These are phyloP conservation scores for Lithodes maja DNA, from an alignment of 2,888 invertebrate species.

Conservation along the genomic window DNA sequence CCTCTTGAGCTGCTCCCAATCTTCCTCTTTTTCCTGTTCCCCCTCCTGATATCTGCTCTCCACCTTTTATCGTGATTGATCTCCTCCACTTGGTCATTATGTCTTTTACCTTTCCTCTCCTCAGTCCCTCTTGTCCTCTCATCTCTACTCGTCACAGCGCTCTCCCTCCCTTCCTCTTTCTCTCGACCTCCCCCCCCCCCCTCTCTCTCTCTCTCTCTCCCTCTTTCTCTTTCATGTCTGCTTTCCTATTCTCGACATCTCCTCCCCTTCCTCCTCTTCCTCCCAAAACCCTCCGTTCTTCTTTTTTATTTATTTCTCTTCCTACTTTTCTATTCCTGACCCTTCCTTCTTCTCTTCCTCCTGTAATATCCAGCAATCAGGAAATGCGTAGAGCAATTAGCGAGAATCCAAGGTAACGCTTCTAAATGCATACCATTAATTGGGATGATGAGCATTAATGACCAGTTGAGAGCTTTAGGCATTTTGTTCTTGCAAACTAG, in stretches of 20 bases:
- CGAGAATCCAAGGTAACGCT: no score
- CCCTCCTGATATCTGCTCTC: not conserved
- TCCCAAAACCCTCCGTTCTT: not conserved
- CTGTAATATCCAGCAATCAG: no score
- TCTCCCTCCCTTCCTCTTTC: not conserved
- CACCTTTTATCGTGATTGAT: slow-evolving; percentile 17
- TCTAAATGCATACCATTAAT: no score
- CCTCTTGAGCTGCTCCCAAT: not conserved
- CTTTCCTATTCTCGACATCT: not conserved
- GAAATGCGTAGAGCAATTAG: no score
- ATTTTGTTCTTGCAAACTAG: no score
- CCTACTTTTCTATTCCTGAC: not conserved
- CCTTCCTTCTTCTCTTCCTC: not conserved
- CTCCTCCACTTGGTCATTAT: slow-evolving; percentile 10
- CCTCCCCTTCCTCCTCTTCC: not conserved
- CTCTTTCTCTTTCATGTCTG: not conserved
- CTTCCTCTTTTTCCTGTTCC: not conserved
- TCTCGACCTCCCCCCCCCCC: not conserved
- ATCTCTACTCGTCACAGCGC: not conserved
- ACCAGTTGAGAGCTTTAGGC: no score
- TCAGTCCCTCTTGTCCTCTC: not conserved
- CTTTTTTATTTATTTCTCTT: not conserved
- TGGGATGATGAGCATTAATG: no score
- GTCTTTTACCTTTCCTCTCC: not conserved
- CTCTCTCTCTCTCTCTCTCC: not conserved